Base-by-base conservation (phyloP, 37 sponge, comb jelly and placozoan genomes). In the Chondrosia reniformis region DNA sequence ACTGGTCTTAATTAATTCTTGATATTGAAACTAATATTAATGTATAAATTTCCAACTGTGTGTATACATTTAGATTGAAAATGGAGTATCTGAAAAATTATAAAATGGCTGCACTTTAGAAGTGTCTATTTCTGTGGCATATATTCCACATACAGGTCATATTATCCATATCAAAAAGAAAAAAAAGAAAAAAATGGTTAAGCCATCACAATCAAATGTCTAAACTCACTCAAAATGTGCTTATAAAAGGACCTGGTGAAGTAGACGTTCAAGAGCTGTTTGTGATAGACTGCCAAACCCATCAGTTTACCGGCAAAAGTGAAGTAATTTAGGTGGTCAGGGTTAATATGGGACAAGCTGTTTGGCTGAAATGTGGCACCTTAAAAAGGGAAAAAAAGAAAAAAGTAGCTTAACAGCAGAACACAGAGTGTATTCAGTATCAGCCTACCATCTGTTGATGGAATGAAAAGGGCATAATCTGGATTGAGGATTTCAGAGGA, bases 241-340 rank as follows among this genome's bases (percentile, higher is more conserved):
- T 97, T 97, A 89, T 94, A 97, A 80, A 97, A 97, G 34, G 98
- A 97, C 27, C 95, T 73, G 13, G 98, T 97, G 88, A 97, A 97
- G 80, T 97, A 94, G 74, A 94, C 91, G 37, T 82, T 88, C 55
- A 97, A 87, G n/a, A 97, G 85, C 62, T 97, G 92, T 57, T 83
- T 63, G 81, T 93, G 98, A 72, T 92, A 91, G 69, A 97, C 69
- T 37, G 98, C 95, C 21, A 94, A 76, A 0, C 86, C 91, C 87
- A 97, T 94, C 46, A 91, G 82, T 33, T 85, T 76, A 6, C 98
- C 98, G 54, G 92, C 92, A 82, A 97, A 97, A 37, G 79, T 46
- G 85, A 97, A 97, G 82, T 97, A 97, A 78, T 89, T 94, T 22
- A 97, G 74, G 67, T 97, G 98, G 80, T 97, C 98, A 2, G 95